Percentiles rank a stretch among this genome's conserved stretches.
Evolutionary conservation across 2,797 vertebrate genomes (phyloP).

Genomic region (Taeniopygia guttata): DNA sequence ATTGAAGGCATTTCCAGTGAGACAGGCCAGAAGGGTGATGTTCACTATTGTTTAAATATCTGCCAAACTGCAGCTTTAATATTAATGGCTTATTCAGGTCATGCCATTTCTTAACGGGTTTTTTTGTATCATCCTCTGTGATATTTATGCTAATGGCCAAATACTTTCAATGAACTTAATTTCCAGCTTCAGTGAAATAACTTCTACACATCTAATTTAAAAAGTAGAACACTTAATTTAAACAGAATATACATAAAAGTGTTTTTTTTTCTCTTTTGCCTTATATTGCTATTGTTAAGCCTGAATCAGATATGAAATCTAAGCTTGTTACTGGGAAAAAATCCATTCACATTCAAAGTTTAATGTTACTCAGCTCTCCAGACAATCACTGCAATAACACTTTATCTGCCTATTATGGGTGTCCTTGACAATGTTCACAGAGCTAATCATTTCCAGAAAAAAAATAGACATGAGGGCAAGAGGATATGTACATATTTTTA

Average conservation of each 20-base stretch:
- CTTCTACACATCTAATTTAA: conserved; percentile 47
- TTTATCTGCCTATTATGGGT: conserved; percentile 34
- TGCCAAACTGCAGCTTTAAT: conserved; percentile 40
- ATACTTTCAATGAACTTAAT: conserved; percentile 55
- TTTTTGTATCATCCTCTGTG: conserved; percentile 31
- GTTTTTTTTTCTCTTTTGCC: background rate
- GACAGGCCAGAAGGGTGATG: conserved; percentile 48
- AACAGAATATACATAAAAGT: conserved; percentile 50
- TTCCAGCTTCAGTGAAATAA: conserved; percentile 53
- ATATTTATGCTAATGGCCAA: conserved; percentile 60
- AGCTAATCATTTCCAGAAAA: background rate
- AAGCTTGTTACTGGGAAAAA: conserved; percentile 37
- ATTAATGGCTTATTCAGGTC: conserved; percentile 44
- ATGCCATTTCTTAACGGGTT: background rate
- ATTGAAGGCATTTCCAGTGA: background rate
- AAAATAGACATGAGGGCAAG: background rate
- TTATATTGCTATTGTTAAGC: conserved; percentile 29
- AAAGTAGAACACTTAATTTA: conserved; percentile 57
- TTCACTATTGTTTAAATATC: conserved; percentile 48
- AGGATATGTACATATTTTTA: background rate
- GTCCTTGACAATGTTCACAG: conserved; percentile 28
- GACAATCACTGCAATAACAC: conserved; percentile 12
- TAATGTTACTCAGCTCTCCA: conserved; percentile 23
- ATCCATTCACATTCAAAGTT: conserved; percentile 41
- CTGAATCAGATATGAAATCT: conserved; percentile 47